phyloP scores from a whole-genome alignment of 2,888 invertebrate genomes.

The Steinernema carpocapsae region DNA sequence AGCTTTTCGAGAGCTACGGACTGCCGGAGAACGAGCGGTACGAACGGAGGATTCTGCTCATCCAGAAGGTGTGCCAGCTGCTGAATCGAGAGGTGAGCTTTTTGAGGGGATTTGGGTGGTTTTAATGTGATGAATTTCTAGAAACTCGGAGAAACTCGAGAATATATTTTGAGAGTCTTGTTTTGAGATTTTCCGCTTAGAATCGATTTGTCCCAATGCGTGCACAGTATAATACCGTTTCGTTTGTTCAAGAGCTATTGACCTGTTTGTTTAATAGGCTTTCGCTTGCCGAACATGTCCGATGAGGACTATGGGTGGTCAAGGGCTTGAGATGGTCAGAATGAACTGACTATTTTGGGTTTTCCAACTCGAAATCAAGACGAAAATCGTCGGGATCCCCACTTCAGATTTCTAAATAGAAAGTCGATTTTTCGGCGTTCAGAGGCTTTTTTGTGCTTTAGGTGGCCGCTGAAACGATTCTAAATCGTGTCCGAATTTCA shows the following conservation, averaged over 20 bases:
- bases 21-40: not conserved
- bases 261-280: too few relatives aligned
- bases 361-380: not conserved
- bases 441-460: not conserved
- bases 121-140: not conserved
- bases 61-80: not conserved
- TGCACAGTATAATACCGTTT: too few relatives aligned
- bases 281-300: too few relatives aligned
- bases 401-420: not conserved
- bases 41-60: not conserved
- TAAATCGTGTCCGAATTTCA: not conserved
- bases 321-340: too few relatives aligned
- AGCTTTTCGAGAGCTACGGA: conserved; percentile 2
- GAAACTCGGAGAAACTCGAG: not conserved
- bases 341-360: not conserved
- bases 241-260: too few relatives aligned
- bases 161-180: not conserved
- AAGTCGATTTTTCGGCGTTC: too few relatives aligned
- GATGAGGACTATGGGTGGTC: too few relatives aligned
- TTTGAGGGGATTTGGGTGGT: not conserved
- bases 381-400: not conserved
- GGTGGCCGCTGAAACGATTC: not conserved
- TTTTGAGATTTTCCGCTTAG: not conserved
- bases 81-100: not conserved
- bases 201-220: not conserved